Percentiles rank a stretch among this genome's conserved stretches.
Conservation (phyloP, 2,113 vertebrate species). For the Gymnarchus niloticus region DNA sequence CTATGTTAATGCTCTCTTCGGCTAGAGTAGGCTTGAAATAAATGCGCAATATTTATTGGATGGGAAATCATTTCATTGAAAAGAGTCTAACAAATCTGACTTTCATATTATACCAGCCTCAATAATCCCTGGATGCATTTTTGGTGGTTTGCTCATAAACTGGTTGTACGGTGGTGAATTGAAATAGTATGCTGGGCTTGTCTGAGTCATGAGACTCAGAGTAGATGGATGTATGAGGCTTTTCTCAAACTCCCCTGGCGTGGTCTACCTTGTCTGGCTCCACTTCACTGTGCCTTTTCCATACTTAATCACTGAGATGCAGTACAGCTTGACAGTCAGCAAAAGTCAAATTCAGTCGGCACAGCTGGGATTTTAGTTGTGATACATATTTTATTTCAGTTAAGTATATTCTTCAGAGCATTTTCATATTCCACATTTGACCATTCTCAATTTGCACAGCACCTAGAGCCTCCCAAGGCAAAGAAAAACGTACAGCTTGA, state of each 20-base stretch:
- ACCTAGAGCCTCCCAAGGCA: neutral
- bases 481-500: neutral
- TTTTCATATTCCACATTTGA: neutral
- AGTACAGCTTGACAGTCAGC: neutral
- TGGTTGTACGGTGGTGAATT: no score
- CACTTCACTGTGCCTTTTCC: neutral
- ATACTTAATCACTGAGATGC: neutral
- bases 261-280: neutral
- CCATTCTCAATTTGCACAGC: neutral
- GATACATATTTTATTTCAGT: neutral
- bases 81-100: neutral
- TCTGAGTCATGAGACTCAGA: neutral
- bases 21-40: neutral
- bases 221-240: neutral
- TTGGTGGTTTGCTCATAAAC: neutral
- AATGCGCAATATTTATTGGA: conserved; percentile 6
- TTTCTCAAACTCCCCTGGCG: neutral
- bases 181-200: neutral
- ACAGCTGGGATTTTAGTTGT: neutral
- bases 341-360: neutral
- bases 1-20: neutral
- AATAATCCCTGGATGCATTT: neutral
- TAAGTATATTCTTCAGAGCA: neutral
- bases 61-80: neutral
- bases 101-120: conserved; percentile 6